Percentiles rank a stretch among this genome's conserved stretches.
These are phyloP conservation scores for Volucella zonaria DNA, from an alignment of 2,888 invertebrate genomes.

Conservation along the genomic window DNA sequence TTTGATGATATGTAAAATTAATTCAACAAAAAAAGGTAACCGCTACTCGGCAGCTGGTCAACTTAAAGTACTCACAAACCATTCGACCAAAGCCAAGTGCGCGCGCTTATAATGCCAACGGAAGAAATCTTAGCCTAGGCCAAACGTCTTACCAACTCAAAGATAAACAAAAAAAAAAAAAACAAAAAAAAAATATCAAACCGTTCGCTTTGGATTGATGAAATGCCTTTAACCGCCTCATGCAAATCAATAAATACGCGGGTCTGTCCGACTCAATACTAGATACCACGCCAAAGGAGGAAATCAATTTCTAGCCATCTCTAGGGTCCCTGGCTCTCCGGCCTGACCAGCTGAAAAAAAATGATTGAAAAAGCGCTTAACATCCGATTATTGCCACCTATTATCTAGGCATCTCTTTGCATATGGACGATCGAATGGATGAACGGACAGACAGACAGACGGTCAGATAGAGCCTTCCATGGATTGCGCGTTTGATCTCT, in stretches of 20 bases:
- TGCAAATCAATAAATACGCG: conserved; percentile 61
- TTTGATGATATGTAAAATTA: conserved; percentile 37
- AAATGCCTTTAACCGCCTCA: conserved; percentile 56
- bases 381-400: conserved; percentile 69
- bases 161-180: conserved; percentile 32
- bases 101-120: not conserved
- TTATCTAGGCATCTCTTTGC: conserved; percentile 69
- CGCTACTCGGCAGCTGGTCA: conserved; percentile 19
- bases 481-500: conserved; percentile 63
- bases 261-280: conserved; percentile 34
- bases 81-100: not conserved
- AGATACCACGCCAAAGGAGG: conserved; percentile 29
- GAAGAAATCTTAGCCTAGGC: not conserved
- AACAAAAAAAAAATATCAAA: not conserved
- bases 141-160: conserved; percentile 14
- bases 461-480: conserved; percentile 22
- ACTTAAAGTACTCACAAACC: not conserved
- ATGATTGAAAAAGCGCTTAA: conserved; percentile 72
- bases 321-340: conserved; percentile 35
- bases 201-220: conserved; percentile 47
- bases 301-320: conserved; percentile 69
- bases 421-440: conserved; percentile 25
- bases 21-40: conserved; percentile 9
- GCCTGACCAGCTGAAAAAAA: conserved; percentile 53
- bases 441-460: not conserved